Conservation (phyloP, 2,113 vertebrate species). For the Ameiurus melas region DNA sequence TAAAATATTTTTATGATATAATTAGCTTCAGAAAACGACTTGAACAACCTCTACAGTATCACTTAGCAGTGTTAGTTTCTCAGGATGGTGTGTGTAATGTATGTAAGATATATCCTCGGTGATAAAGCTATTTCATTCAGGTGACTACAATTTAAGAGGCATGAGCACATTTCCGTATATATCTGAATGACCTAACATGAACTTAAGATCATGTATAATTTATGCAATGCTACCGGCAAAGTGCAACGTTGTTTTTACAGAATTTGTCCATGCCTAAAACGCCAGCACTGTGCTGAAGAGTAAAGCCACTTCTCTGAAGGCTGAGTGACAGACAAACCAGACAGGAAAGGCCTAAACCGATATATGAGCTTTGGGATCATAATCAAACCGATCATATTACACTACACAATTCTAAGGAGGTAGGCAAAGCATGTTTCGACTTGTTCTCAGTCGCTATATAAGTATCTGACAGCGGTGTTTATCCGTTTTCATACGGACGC, state of each 20-base stretch:
- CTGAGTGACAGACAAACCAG: constrained; percentile 49
- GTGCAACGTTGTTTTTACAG: not conserved
- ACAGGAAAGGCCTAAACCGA: constrained; percentile 40
- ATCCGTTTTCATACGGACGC: not conserved
- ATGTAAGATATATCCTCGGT: not conserved
- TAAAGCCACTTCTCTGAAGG: not conserved
- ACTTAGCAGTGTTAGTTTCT: not conserved
- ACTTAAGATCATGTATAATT: not conserved
- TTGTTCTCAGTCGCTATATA: constrained; percentile 50
- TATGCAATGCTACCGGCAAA: not conserved
- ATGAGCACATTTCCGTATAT: not conserved
- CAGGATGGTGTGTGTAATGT: not conserved
- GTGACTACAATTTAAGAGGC: not conserved
- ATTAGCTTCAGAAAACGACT: not conserved
- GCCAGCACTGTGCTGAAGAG: not conserved
- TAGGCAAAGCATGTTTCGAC: constrained; percentile 61
- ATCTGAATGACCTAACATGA: not conserved
- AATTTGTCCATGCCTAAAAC: not conserved
- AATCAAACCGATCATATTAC: constrained; percentile 62
- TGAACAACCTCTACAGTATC: not conserved
- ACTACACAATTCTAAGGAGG: constrained; percentile 45
- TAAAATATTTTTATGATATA: not conserved
- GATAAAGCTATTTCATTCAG: not conserved
- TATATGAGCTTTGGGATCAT: constrained; percentile 43
- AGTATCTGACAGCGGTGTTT: constrained; percentile 37